Base-by-base conservation (phyloP, 2,888 invertebrate species). In the Chloromyia formosa region DNA sequence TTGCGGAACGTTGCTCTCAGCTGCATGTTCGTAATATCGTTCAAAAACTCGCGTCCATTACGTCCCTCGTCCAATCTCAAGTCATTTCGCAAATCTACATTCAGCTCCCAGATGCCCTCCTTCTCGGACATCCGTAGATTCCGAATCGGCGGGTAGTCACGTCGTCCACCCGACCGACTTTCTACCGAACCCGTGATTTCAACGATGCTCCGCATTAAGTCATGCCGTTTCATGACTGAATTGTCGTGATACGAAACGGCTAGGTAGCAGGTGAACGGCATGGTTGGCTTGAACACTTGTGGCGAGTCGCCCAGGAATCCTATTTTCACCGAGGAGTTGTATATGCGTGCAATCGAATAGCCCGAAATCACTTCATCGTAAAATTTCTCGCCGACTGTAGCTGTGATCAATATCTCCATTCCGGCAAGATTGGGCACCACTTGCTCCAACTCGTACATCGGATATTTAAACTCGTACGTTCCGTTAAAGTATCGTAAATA, bases 211-310 rank as follows among this genome's bases (percentile, higher is more conserved):
- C 89, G 88, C 0, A 84, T 82, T 54, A 95, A 86, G 74, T 91
- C 89, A 80, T 91, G 88, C 1, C 83, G 79, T 22, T 92, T 88
- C 22, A 96, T 86, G 0, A 91, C 91, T 0, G 97, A 95, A 1
- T 95, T 94, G 84, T 98, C 97, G 83, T 95, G 94, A 85, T 94
- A 95, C 1, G 95, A 94, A 0, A 95, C 94, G 10, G 93, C 93
- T 82, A 97, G 87, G 90, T 95, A 95, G 64, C 92, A 88, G 77
- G 92, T 92, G 81, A 96, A 93, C 0, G 96, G 95, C 94, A 97
- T 96, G 9, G 94, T 89, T 0, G 98, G 97, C 84, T 97, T 98
- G 86, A 97, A 97, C 16, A 98, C 93, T 85, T 97, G 95, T 7
- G 97, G 94, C 0, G 92, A 90, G 42, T 94, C 95, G 0, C 97